Conservation (phyloP, 2,797 vertebrate genomes). For the Malurus leucopterus region DNA sequence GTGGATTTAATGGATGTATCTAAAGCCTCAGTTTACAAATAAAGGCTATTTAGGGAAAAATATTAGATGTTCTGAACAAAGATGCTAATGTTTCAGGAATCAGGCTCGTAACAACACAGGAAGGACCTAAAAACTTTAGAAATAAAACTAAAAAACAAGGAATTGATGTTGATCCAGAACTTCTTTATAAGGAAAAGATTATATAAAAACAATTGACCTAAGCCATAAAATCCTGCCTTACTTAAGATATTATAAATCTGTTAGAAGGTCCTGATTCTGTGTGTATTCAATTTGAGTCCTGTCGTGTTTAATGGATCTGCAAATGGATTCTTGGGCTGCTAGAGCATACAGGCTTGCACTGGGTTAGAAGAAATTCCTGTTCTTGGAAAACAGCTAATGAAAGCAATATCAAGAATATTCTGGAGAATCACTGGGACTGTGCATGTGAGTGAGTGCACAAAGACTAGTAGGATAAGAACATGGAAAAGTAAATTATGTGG, state of each 20-base stretch:
- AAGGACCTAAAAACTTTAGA: neutral
- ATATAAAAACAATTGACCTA: neutral
- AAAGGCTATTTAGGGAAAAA: neutral
- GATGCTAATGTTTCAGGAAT: neutral
- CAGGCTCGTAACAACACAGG: neutral
- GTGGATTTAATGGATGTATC: neutral
- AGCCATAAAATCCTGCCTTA: neutral
- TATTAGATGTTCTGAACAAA: neutral
- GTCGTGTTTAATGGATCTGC: constrained; percentile 2
- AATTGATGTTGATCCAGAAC: neutral
- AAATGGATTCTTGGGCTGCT: neutral
- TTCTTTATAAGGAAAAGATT: neutral
- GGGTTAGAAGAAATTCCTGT: neutral
- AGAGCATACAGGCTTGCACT: neutral
- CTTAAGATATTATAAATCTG: neutral
- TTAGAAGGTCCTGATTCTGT: neutral
- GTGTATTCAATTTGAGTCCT: neutral
- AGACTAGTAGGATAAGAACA: constrained; percentile 4
- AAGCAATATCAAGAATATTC: constrained; percentile 3
- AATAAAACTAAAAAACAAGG: neutral
- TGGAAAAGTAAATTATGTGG: constrained; percentile 36
- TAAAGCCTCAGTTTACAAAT: neutral
- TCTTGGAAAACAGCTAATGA: constrained; percentile 38
- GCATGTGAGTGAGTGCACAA: neutral
- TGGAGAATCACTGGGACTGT: neutral